Base-by-base conservation (phyloP, 1,140 invertebrate genomes). In the Heliothis virescens region DNA sequence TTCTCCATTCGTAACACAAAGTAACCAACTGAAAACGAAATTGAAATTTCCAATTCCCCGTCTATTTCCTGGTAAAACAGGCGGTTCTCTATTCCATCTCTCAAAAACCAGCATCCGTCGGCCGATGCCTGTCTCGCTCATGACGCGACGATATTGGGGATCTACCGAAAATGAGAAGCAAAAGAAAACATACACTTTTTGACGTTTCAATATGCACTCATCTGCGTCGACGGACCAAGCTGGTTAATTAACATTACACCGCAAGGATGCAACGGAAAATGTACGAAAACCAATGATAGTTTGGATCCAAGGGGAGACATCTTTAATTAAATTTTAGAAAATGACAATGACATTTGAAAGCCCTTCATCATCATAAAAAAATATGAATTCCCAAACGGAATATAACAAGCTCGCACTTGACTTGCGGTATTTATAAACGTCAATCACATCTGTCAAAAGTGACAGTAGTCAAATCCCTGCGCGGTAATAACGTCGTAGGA, bases 121-220 rank as follows among this genome's bases (percentile, higher is more conserved):
- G 74, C 65, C 74, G 65, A 72, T 72, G 48, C 55, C 50, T 69
- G 76, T 79, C 84, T 79, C 81, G 83, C 84, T 85, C 90, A 87
- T 93, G 93, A 94, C 92, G 87, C 88, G 88, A 82, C 90, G 90
- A 92, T 93, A 94, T 93, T 93, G 93, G 86, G 69, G 92, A 89
- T 82, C 29, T 87, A 87, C 90, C 91, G 87, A 92, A 92, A 94
- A 93, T 93, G 90, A 92, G 87, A 91, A 90, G 90, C 82, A 93
- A 94, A 94, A 94, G 92, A 91, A 93, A 94, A 76, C 90, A 62
- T 63, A 76, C 74, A 88, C 86, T 85, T 90, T 92, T 91, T 92
- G 93, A 94, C 93, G 83, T 93, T 94, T 91, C 92, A 93, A 94
- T 94, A 94, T 94, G 91, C 93, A 94, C 91, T 94, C 93, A 92